A percentile compares a stretch with the other conserved stretches of the same genome.
Conservation (phyloP, 2,797 vertebrate genomes). For the Megalops cyprinoides region DNA sequence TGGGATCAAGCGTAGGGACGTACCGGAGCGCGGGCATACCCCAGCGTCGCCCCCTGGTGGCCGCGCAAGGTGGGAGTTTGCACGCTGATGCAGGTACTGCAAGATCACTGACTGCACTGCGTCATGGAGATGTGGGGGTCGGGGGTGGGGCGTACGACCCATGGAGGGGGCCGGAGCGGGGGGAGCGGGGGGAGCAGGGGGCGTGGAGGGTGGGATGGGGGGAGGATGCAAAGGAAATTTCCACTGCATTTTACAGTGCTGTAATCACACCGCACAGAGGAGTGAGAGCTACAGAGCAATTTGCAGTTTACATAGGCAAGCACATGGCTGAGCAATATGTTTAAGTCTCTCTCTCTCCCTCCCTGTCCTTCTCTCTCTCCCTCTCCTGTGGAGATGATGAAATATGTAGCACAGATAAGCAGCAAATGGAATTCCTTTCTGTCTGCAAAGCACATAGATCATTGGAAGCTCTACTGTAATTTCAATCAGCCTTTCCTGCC, state of each 20-base stretch:
- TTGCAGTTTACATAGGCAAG: neutral
- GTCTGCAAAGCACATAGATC: constrained; percentile 7
- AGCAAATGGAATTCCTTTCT: constrained; percentile 14
- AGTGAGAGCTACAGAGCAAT: too few relatives aligned
- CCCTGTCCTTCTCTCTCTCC: neutral
- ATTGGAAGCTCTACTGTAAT: neutral
- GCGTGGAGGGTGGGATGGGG: neutral
- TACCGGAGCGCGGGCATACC: neutral
- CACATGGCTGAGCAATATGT: neutral
- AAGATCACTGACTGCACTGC: constrained; percentile 10
- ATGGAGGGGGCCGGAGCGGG: neutral
- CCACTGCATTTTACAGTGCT: neutral
- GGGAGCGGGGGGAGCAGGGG: neutral
- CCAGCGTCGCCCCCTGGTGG: neutral
- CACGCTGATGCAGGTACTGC: neutral
- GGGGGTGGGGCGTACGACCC: neutral
- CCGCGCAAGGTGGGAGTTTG: neutral
- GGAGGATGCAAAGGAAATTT: constrained; percentile 17
- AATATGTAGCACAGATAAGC: neutral
- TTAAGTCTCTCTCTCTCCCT: neutral
- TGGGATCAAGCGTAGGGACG: neutral
- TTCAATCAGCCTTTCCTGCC: neutral
- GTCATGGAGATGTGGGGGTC: neutral
- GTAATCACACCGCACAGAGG: neutral
- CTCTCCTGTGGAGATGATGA: neutral